Evolutionary conservation across 2,888 invertebrate species (phyloP), one percentile per base, ranked within the genome.

Genomic region (Ennomos quercinarius): DNA sequence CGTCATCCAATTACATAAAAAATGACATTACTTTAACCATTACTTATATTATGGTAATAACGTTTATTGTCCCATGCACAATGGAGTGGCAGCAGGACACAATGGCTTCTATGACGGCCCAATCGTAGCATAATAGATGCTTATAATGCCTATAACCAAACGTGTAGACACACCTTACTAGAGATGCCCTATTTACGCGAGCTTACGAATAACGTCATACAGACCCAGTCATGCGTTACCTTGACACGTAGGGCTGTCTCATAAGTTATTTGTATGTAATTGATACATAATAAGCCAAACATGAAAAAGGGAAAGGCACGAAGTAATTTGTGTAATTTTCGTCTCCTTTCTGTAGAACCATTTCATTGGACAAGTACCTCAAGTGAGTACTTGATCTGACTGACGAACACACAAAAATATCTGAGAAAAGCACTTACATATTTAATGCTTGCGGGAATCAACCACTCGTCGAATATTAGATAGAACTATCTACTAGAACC

Each of bases 121-220:
- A 76, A 77, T 82, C 68, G 69, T 67, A 75, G 71, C 70, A 74
- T 82, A 81, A 81, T 81, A 78, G 74, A 71, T 81, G 86, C 59
- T 47, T 64, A 66, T 64, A 64, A n/a, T n/a, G n/a, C n/a, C n/a
- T n/a, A n/a, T n/a, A 64, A 83, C 84, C 87, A 77, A 84, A 63
- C 72, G 73, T 66, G 66, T 65, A 66, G 77, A 69, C 87, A 77
- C 89, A 81, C 89, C 89, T 86, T 73, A 64, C 66, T 69, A 71
- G 76, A 76, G 73, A 76, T 82, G 87, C 74, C 81, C 88, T 78
- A 83, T 84, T 87, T 87, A 81, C 76, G 68, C 76, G 72, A 64
- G 41, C 63, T 66, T 64, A 66, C 61, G 63, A 61, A 68, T 61
- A 56, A 56, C 74, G 70, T 72, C 69, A 76, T 74, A 70, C 66